These are phyloP conservation scores for Paracyclopina nana DNA, from an alignment of 1,140 invertebrate genomes.

Conservation along the genomic window DNA sequence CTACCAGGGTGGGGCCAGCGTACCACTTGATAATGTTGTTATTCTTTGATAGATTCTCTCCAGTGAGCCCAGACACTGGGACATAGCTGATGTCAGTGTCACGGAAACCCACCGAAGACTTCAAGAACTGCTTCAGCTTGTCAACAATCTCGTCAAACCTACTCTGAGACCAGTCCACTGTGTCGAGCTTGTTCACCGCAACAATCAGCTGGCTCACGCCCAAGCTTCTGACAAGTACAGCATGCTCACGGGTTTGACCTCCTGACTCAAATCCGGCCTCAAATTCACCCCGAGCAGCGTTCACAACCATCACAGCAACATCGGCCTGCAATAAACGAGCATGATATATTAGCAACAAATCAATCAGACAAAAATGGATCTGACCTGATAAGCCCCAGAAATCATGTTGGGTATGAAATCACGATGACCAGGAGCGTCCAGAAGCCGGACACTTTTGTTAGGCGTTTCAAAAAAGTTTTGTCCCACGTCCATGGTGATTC, in stretches of 20 bases:
- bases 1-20: conserved; percentile 51
- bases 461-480: conserved; percentile 79
- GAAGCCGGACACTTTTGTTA: conserved; percentile 44
- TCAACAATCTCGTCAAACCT: conserved; percentile 65
- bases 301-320: conserved; percentile 83
- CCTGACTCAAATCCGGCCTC: conserved; percentile 94
- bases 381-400: conserved; percentile 33
- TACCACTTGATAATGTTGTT: conserved; percentile 62
- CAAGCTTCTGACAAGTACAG: conserved; percentile 70
- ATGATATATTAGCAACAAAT: conserved; percentile 30
- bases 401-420: conserved; percentile 99
- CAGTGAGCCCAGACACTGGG: conserved; percentile 69
- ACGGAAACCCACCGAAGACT: conserved; percentile 84
- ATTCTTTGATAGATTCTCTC: conserved; percentile 66
- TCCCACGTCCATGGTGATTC: conserved; percentile 94
- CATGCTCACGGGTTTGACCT: conserved; percentile 94
- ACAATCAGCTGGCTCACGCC: conserved; percentile 70
- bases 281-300: conserved; percentile 83
- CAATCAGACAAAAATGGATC: too few species aligned
- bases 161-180: conserved; percentile 50
- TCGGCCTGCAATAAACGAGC: conserved; percentile 91
- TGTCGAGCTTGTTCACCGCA: conserved; percentile 67
- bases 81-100: conserved; percentile 72
- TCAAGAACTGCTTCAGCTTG: conserved; percentile 70
- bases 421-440: conserved; percentile 94